Base-by-base conservation (phyloP, 2,797 vertebrate species). In the Eulemur coronatus region DNA sequence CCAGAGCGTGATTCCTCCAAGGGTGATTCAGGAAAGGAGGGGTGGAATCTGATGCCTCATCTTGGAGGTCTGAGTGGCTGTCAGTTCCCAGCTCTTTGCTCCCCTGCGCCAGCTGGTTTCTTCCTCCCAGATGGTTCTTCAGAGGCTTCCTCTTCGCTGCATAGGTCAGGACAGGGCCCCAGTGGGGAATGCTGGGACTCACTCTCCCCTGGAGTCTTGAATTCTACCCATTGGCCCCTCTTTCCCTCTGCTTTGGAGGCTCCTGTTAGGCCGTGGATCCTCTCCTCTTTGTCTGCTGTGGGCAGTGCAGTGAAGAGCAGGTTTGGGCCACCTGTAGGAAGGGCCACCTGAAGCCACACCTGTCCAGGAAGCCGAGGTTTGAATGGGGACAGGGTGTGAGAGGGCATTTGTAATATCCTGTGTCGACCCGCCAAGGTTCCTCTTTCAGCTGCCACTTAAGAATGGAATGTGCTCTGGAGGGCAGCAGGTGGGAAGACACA, bases 351-450 rank as follows among this genome's bases (percentile, higher is more conserved):
- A 97, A 97, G 94, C 81, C 81, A 96, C 98, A 98, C 97, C 97
- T 98, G 97, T 91, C 96, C 92, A 95, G 95, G 97, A 97, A 97
- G 85, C 90, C 10, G 22, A 70, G 30, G 95, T 95, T 96, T 97
- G 97, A 96, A 97, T 86, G 78, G 88, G 93, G 90, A 95, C 95
- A 91, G 95, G 94, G 94, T 97, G 95, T 11, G 43, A 97, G 94
- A 97, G 97, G 97, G 97, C 97, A 94, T 95, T 97, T 0, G 69
- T 96, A 97, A 98, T 98, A 97, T 97, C 97, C 97, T 96, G 98
- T 95, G 94, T 95, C n/a, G 4, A 89, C 95, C 87, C 18, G 30
- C 97, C 1, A 33, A 95, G 97, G 97, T 96, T 96, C 96, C 96
- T 95, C 97, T 97, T 97, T 97, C 97, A 97, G 94, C 95, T 91